Evolutionary conservation across 2,888 invertebrate genomes (phyloP).

Genomic region (Conomelus anceps): DNA sequence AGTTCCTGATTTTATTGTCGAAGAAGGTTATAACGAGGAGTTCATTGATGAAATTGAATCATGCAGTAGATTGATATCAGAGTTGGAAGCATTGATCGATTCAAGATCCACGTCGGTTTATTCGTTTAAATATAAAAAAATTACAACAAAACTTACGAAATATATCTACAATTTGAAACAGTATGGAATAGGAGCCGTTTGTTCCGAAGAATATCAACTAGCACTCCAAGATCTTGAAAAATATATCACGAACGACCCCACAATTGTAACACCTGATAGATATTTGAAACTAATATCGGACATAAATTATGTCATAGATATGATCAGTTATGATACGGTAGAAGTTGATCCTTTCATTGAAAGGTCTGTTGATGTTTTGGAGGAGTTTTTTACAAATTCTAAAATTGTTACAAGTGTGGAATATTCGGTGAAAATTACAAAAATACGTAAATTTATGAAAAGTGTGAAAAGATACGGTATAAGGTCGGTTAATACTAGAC

Average conservation of each 20-base stretch:
- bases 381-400: background rate
- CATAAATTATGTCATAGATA: background rate
- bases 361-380: background rate
- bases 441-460: background rate
- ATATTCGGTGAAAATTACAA: background rate
- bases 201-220: background rate
- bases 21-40: background rate
- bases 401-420: background rate
- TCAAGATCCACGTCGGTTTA: background rate
- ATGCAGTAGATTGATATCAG: background rate
- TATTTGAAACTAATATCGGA: background rate
- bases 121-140: background rate
- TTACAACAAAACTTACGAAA: background rate
- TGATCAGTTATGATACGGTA: background rate
- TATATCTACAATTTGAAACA: background rate
- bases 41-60: background rate
- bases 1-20: background rate
- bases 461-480: background rate
- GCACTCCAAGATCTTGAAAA: background rate
- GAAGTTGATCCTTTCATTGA: background rate
- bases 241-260: background rate
- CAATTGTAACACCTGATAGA: background rate
- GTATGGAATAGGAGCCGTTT: background rate
- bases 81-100: background rate
- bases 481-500: background rate